Base-by-base conservation (phyloP, 1,140 invertebrate species). In the Copidosoma floridanum region DNA sequence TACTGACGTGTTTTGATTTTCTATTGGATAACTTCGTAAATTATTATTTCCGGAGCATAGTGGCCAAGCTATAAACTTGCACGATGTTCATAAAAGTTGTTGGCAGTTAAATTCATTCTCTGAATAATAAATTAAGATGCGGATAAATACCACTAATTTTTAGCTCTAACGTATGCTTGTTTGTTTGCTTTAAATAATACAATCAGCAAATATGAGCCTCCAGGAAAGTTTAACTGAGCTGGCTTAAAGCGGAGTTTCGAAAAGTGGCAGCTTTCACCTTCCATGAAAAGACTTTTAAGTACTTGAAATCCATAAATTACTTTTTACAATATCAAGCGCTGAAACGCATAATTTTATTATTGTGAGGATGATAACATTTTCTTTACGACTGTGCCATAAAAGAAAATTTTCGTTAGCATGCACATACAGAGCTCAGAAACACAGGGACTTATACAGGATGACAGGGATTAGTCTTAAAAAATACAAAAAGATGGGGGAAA, bases 281-380 rank as follows among this genome's bases (percentile, higher is more conserved):
- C 40, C 21, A 2, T 20, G 11, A 53, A 48, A 51, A 60, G 58
- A 61, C 51, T 53, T 59, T n/a, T n/a, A n/a, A n/a, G n/a, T n/a
- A n/a, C n/a, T n/a, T n/a, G n/a, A n/a, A n/a, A n/a, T n/a, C n/a
- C n/a, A n/a, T n/a, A n/a, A n/a, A n/a, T n/a, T n/a, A n/a, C n/a
- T n/a, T n/a, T n/a, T n/a, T n/a, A n/a, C n/a, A n/a, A n/a, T n/a
- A n/a, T n/a, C n/a, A n/a, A n/a, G n/a, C n/a, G n/a, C n/a, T n/a
- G n/a, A n/a, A n/a, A n/a, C 26, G 29, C 11, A 37, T 47, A 55
- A 18, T 41, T 29, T 38, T 47, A 37, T 48, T 6, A 18, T 21
- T 48, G 35, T 38, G 12, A 43, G 23, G 3, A 16, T 16, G 32
- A 14, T 24, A 54, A 52, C 37, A 38, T 16, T n/a, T 48, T 40